Base-by-base conservation (phyloP, 2,888 invertebrate species). In the Zaprionus bogoriensis region DNA sequence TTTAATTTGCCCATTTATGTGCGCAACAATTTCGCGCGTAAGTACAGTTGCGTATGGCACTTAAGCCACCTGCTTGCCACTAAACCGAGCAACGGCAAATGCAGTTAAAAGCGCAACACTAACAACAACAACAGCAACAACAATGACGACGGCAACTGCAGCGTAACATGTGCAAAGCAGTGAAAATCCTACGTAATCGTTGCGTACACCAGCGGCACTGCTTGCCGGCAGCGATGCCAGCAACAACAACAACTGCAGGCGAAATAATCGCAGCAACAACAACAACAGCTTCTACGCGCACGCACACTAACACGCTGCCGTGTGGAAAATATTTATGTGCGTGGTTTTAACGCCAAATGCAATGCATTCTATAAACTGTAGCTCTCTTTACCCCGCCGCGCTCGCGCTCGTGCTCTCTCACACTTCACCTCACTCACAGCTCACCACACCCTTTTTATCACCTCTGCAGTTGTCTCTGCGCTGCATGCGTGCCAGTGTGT, bases 241-340 rank as follows among this genome's bases (percentile, higher is more conserved):
- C 45, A 44, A 14, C 51, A 51, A n/a, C 17, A 39, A 50, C 46
- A 36, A 5, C 7, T 6, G 67, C 76, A 50, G 46, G 42, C 67
- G 72, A 5, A 32, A 14, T 14, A 6, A 4, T 10, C 48, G 25
- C 48, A 55, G 28, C 48, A 53, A n/a, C 28, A 52, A 39, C 50
- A 51, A 55, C 42, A 23, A 19, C 38, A 64, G 36, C 42, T 50
- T 45, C 14, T 3, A 3, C n/a, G 39, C 22, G 12, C 2, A 27
- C 52, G 45, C 52, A 65, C 48, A 44, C 66, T 53, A 74, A 47
- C 65, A 66, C 59, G 68, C 73, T 51, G 48, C 79, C 67, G 82
- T 73, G 79, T 78, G 82, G 76, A 85, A 80, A 80, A 80, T 85
- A 80, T 80, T 80, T 80, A 80, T 85, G 85, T 69, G 67, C 79